Conservation (phyloP, 2,797 vertebrate species). For the Helicolenus hilgendorfi region DNA sequence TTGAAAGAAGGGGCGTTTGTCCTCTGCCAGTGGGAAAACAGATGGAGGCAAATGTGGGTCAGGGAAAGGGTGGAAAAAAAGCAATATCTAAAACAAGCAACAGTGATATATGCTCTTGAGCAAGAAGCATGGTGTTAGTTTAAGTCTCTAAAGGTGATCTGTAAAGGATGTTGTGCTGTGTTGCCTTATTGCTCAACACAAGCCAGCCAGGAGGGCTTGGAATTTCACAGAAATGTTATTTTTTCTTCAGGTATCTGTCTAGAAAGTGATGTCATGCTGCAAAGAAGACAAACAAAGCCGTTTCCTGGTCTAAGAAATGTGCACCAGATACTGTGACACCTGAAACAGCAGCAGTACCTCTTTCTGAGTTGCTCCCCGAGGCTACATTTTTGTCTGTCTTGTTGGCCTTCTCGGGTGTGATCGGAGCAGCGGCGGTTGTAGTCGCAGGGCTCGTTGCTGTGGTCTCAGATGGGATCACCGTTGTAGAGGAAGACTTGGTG, state of each 20-base stretch:
- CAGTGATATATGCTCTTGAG: slow-evolving; percentile 40
- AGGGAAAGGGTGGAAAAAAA: slow-evolving; percentile 49
- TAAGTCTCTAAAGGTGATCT: slow-evolving; percentile 3
- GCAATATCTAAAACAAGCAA: slow-evolving; percentile 24
- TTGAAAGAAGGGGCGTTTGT: slow-evolving; percentile 77
- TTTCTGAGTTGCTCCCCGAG: slow-evolving; percentile 52
- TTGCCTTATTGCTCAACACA: background rate
- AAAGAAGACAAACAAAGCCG: background rate
- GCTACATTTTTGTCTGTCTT: slow-evolving; percentile 28
- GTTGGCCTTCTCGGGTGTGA: slow-evolving; percentile 49
- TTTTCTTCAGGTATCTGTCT: background rate
- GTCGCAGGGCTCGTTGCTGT: background rate
- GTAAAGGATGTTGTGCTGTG: background rate
- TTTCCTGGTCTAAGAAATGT: slow-evolving; percentile 18
- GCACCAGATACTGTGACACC: slow-evolving; percentile 21
- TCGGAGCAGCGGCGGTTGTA: background rate
- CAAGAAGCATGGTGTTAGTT: slow-evolving; percentile 2
- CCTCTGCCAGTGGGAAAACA: slow-evolving; percentile 76
- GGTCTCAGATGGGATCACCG: slow-evolving; percentile 18
- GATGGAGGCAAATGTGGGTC: slow-evolving; percentile 74
- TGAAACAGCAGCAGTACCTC: slow-evolving; percentile 67
- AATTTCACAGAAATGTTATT: background rate
- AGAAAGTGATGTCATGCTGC: background rate
- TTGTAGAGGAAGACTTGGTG: background rate
- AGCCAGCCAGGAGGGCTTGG: background rate